Base-by-base conservation (phyloP, 1,140 invertebrate genomes). In the Bemisia tabaci region DNA sequence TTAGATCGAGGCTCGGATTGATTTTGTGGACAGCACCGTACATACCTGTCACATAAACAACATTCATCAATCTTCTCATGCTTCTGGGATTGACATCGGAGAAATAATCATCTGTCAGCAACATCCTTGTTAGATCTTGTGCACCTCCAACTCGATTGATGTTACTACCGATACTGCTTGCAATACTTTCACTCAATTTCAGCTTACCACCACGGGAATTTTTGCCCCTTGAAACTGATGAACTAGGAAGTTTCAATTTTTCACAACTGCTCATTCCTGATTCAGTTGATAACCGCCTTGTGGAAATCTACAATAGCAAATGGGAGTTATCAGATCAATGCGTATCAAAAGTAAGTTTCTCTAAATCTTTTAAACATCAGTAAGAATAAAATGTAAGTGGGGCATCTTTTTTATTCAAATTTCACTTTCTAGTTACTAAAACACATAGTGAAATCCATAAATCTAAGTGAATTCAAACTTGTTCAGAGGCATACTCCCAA, bases 41-140 rank as follows among this genome's bases (percentile, higher is more conserved):
- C n/a, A 73, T 77, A 91, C 91, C 92, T 68, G 94, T 97, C 22
- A 98, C 88, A 73, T 97, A 96, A 60, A 98, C 88, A 69, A 98
- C 95, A 78, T 98, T 98, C 90, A 98, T 95, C 11, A 98, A 82
- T 64, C 95, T 82, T 65, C 94, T 82, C 93, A 99, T 95, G 72
- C 92, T 97, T 59, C 94, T 81, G 0, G 95, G 96, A 82, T 97
- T 98, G 26, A 98, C 93, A 78, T 98, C 97, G 73, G 91, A 94
- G 73, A 97, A 96, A 79, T 96, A 96, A 78, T 97, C 94, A 75
- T 96, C 93, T 1, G 92, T 94, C 0, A 95, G 81, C 60, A 95
- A 80, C 79, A 95, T 92, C 71, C 91, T 87, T n/a, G 87, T 89
- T 2, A 90, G 76, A 78, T 90, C 88, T 63, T 88, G 82, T 2